Conservation (phyloP, 2,797 vertebrate genomes). For the Aplochiton taeniatus region DNA sequence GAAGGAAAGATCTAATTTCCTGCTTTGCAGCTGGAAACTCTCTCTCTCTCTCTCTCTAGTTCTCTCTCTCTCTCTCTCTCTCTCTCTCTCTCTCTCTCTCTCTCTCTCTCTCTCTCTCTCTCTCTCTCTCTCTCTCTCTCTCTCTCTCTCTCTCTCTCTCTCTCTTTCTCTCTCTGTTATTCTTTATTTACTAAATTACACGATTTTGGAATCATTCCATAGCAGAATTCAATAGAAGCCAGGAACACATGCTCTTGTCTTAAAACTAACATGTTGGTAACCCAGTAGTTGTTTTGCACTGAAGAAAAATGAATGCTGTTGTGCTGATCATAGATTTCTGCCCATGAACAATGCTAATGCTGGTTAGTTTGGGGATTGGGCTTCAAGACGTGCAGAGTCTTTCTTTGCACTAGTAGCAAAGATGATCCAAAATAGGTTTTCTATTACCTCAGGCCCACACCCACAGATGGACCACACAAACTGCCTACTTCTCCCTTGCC, state of each 20-base stretch:
- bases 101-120: neutral
- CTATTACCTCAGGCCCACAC: constrained; percentile 24
- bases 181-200: constrained; percentile 73
- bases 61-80: constrained; percentile 35
- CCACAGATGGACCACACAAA: constrained; percentile 14
- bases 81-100: constrained; percentile 7
- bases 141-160: constrained; percentile 48
- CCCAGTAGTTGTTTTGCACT: no score
- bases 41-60: constrained; percentile 39
- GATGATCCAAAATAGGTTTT: neutral
- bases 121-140: neutral
- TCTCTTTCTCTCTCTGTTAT: constrained; percentile 61
- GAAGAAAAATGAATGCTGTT: no score
- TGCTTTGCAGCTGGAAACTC: constrained; percentile 22
- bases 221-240: constrained; percentile 56
- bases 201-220: constrained; percentile 62
- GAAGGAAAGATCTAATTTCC: constrained; percentile 14
- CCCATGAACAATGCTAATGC: no score
- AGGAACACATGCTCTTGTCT: constrained; percentile 13
- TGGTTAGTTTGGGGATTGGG: no score
- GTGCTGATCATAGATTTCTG: no score
- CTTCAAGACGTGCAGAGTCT: no score
- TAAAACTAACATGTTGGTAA: constrained; percentile 25
- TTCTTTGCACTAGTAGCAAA: neutral
- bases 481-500: neutral